Evolutionary conservation across 2,888 invertebrate species (phyloP).

Genomic region (Drosophila sordidula): DNA sequence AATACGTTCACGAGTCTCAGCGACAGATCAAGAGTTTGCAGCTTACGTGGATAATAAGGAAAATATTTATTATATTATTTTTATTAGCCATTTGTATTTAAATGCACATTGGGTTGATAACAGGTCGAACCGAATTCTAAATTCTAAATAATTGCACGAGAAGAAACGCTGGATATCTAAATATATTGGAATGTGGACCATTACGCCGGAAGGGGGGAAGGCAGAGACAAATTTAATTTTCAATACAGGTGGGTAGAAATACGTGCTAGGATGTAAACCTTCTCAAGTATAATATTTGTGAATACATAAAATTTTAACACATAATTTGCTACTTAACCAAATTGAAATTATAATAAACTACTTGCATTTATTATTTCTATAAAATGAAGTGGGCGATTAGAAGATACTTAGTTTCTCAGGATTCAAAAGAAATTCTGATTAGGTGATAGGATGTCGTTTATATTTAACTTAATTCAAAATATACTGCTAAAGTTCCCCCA

Average conservation of each 20-base stretch:
- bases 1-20: background rate
- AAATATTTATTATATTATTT: constrained; percentile 5
- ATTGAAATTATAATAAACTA: too few species aligned
- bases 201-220: rapidly evolving
- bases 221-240: constrained; percentile 7
- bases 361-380: too few species aligned
- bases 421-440: too few species aligned
- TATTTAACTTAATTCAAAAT: too few species aligned
- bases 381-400: too few species aligned
- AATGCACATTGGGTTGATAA: background rate
- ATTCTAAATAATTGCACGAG: background rate
- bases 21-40: constrained; percentile 8
- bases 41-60: constrained; percentile 2
- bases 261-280: constrained; percentile 5
- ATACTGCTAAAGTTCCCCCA: background rate
- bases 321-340: too few species aligned
- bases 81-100: constrained; percentile 7
- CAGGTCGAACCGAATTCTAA: rapidly evolving
- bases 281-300: background rate
- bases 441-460: constrained; percentile 11
- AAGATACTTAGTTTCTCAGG: too few species aligned
- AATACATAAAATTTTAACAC: background rate
- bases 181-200: constrained; percentile 15
- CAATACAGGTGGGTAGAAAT: constrained; percentile 46
- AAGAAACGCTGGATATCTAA: rapidly evolving